These are phyloP conservation scores for Oikopleura vanhoeffeni DNA, from an alignment of 23 tunicate genomes.

Conservation along the genomic window DNA sequence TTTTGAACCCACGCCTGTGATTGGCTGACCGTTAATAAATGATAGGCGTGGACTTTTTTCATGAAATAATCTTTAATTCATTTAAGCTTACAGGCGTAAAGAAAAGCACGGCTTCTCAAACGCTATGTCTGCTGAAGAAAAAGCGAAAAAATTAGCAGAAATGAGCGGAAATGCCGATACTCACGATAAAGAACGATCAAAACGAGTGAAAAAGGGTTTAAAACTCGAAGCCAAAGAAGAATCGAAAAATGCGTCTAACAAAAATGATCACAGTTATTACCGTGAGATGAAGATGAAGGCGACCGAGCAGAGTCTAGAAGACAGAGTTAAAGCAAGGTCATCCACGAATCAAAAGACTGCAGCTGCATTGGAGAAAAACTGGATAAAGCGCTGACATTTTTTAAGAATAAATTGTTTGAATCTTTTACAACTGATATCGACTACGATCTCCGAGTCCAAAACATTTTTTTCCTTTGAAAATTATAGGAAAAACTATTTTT, in stretches of 20 bases:
- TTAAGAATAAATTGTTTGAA: too few relatives aligned
- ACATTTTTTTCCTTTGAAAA: too few relatives aligned
- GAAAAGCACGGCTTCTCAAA: conserved; percentile 11
- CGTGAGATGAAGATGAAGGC: conserved; percentile 1
- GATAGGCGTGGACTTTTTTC: too few relatives aligned
- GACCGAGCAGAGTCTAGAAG: background rate
- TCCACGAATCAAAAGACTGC: background rate
- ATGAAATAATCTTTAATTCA: background rate
- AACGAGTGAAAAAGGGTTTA: background rate
- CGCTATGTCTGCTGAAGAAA: background rate
- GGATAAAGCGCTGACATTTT: background rate
- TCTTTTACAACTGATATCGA: too few relatives aligned
- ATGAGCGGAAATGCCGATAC: background rate
- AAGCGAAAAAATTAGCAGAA: background rate
- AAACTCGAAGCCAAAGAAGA: background rate
- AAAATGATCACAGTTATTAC: background rate
- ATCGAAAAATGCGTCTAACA: background rate
- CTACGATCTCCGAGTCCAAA: too few relatives aligned
- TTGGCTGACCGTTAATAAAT: too few relatives aligned
- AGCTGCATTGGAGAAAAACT: background rate
- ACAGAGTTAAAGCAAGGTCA: background rate
- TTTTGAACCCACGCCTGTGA: too few relatives aligned
- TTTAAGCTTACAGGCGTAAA: background rate
- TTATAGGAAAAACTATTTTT: too few relatives aligned
- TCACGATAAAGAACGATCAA: background rate